Conservation (phyloP, 2,113 vertebrate genomes). For the Regulus satrapa region DNA sequence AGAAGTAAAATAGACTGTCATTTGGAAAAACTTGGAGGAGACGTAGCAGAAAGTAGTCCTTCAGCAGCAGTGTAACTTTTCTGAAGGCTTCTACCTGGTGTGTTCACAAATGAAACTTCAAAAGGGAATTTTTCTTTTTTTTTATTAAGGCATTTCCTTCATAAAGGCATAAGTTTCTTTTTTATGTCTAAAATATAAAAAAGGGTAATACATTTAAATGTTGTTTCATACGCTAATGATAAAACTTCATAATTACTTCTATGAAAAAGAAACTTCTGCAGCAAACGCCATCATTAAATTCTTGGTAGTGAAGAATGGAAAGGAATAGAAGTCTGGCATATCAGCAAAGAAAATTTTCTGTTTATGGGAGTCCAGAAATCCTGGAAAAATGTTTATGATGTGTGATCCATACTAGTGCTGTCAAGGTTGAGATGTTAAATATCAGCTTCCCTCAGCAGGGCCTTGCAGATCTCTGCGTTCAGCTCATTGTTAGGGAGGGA, state of each 20-base stretch:
- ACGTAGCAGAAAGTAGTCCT: neutral
- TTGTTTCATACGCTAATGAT: neutral
- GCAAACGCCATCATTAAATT: neutral
- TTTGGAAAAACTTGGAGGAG: neutral
- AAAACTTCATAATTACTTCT: neutral
- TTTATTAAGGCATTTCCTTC: neutral
- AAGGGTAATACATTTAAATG: neutral
- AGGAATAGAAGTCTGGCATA: neutral
- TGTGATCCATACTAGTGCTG: neutral
- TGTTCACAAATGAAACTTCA: neutral
- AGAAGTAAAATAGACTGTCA: neutral
- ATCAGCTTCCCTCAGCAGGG: neutral
- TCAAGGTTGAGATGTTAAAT: conserved; percentile 15
- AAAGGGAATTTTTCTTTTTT: neutral
- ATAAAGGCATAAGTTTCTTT: neutral
- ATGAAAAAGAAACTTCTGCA: neutral
- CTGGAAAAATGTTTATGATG: conserved; percentile 6
- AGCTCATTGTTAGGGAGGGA: neutral
- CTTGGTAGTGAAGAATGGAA: neutral
- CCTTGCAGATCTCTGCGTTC: neutral
- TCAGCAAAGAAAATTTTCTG: neutral
- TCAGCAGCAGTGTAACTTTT: neutral
- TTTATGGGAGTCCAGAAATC: neutral
- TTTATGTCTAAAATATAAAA: neutral
- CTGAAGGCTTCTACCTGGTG: neutral